These are phyloP conservation scores for Euschistus heros DNA, from an alignment of 1,140 invertebrate species.

Conservation along the genomic window DNA sequence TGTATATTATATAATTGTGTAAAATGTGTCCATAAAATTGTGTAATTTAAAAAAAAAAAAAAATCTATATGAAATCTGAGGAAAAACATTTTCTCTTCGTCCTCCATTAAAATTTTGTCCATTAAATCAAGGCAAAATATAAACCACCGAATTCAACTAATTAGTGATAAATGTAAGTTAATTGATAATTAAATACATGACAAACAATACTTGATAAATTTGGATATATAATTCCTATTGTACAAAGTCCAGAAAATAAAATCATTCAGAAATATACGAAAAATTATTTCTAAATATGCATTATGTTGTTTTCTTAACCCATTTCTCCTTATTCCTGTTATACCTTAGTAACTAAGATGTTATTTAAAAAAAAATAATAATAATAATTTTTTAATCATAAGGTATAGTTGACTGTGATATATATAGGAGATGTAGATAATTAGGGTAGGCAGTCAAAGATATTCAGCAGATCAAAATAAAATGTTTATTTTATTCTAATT, in stretches of 20 bases:
- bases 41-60: background rate
- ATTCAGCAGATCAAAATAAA: too few species aligned
- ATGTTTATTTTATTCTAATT: too few species aligned
- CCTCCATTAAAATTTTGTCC: background rate
- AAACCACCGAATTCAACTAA: constrained; percentile 8
- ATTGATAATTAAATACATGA: background rate
- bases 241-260: background rate
- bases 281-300: constrained; percentile 4
- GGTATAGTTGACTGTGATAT: too few species aligned
- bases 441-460: too few species aligned
- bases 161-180: background rate
- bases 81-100: background rate
- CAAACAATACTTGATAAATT: background rate
- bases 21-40: background rate
- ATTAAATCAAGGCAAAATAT: background rate
- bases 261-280: constrained; percentile 1
- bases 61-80: too few species aligned
- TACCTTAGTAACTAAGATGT: too few species aligned
- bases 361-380: too few species aligned
- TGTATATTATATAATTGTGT: background rate
- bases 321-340: background rate
- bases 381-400: too few species aligned
- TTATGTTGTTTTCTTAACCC: background rate
- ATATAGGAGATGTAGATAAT: too few species aligned
- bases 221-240: constrained; percentile 12